Conservation (phyloP, 92 coral and sea anemone genomes). For the Virgularia gustaviana region DNA sequence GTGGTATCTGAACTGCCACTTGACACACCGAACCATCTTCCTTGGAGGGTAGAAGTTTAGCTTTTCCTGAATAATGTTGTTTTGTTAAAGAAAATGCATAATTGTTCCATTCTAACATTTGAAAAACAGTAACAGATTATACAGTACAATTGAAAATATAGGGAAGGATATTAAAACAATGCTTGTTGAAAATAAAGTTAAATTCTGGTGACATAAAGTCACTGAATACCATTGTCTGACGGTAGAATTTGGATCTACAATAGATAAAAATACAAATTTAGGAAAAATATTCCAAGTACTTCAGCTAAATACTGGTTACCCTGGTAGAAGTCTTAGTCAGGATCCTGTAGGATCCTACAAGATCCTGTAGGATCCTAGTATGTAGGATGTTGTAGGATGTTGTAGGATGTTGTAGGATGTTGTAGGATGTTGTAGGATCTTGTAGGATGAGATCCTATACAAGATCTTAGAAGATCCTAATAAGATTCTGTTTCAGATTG, state of each 20-base stretch:
- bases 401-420: too few species aligned
- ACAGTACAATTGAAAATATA: not conserved
- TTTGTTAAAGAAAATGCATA: conserved; percentile 47
- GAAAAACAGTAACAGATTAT: not conserved
- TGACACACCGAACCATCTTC: conserved; percentile 76
- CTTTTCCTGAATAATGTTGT: conserved; percentile 74
- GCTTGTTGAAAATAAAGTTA: conserved; percentile 74
- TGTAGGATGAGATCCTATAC: too few species aligned
- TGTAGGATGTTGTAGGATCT: too few species aligned
- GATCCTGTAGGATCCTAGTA: too few species aligned
- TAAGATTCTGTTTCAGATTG: too few species aligned
- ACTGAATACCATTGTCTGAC: conserved; percentile 83
- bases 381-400: too few species aligned
- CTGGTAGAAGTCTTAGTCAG: too few species aligned
- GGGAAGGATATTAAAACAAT: conserved; percentile 88
- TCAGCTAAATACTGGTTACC: too few species aligned
- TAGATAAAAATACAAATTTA: too few species aligned
- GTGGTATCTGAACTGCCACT: conserved; percentile 82
- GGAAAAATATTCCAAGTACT: too few species aligned
- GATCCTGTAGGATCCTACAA: too few species aligned
- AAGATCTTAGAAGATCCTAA: too few species aligned
- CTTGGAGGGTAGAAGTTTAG: conserved; percentile 43
- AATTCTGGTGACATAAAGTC: conserved; percentile 84
- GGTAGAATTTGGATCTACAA: conserved; percentile 94
- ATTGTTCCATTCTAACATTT: not conserved